These are phyloP conservation scores for Brienomyrus longianalis DNA, from an alignment of 2,113 vertebrate genomes.

Conservation along the genomic window DNA sequence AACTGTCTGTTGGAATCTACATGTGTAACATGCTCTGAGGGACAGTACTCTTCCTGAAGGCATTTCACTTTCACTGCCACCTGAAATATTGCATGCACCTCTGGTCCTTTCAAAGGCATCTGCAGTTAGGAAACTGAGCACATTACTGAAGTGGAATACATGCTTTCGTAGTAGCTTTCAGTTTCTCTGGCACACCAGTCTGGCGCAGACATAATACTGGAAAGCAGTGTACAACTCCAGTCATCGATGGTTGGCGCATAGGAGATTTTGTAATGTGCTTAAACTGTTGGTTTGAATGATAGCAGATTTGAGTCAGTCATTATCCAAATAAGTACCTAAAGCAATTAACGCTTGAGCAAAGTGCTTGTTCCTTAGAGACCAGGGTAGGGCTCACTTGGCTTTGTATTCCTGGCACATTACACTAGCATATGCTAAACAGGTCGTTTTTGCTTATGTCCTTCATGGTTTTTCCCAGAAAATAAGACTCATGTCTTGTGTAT, in stretches of 20 bases:
- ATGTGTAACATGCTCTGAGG: not conserved
- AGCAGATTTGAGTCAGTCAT: not conserved
- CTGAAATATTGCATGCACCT: not conserved
- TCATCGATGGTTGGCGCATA: not conserved
- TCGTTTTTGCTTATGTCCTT: not conserved
- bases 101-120: not conserved
- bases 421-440: not conserved
- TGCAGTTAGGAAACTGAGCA: not conserved
- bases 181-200: not conserved
- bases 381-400: not conserved
- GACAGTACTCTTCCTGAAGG: not conserved
- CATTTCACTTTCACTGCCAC: not conserved
- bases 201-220: not conserved
- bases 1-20: not conserved
- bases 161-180: not conserved
- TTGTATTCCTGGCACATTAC: not conserved
- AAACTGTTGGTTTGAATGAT: not conserved
- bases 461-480: not conserved
- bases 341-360: not conserved
- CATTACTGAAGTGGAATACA: not conserved
- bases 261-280: not conserved
- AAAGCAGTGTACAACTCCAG: not conserved
- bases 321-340: not conserved
- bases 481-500: not conserved
- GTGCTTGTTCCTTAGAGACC: not conserved